A percentile compares a stretch with the other conserved stretches of the same genome.
Evolutionary conservation across 2,797 vertebrate genomes (phyloP).

Genomic region (Mastacembelus armatus): DNA sequence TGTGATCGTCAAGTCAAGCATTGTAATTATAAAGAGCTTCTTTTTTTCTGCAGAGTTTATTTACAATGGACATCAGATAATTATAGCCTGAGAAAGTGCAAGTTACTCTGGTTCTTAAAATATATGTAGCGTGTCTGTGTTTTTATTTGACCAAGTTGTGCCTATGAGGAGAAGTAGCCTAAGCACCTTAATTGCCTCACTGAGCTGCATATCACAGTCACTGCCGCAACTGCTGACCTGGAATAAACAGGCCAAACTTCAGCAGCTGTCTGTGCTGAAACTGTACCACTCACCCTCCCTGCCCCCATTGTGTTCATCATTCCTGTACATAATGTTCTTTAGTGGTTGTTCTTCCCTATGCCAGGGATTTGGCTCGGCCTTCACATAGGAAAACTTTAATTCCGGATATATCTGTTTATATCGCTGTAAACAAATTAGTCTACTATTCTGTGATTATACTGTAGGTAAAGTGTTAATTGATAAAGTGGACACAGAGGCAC

Average conservation of each 20-base stretch:
- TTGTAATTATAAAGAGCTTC: too few species aligned
- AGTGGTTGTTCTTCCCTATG: neutral
- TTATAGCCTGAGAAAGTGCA: neutral
- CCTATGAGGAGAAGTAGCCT: neutral
- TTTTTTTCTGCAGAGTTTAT: neutral
- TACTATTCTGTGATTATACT: neutral
- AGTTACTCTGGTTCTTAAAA: neutral
- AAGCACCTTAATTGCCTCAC: neutral
- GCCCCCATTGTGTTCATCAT: neutral
- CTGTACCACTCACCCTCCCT: neutral
- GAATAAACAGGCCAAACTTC: neutral
- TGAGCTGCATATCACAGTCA: neutral
- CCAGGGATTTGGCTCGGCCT: neutral
- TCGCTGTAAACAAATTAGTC: neutral
- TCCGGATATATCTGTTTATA: neutral
- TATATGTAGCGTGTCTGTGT: neutral
- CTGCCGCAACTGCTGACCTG: neutral
- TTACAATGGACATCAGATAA: neutral
- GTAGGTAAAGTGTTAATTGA: neutral
- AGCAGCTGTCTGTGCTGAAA: neutral
- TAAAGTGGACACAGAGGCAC: neutral
- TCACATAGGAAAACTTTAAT: neutral
- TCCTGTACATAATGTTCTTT: neutral
- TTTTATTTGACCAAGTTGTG: too few species aligned
- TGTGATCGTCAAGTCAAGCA: too few species aligned